phyloP scores from a whole-genome alignment of 2,888 invertebrate species.

The Aromia moschata region DNA sequence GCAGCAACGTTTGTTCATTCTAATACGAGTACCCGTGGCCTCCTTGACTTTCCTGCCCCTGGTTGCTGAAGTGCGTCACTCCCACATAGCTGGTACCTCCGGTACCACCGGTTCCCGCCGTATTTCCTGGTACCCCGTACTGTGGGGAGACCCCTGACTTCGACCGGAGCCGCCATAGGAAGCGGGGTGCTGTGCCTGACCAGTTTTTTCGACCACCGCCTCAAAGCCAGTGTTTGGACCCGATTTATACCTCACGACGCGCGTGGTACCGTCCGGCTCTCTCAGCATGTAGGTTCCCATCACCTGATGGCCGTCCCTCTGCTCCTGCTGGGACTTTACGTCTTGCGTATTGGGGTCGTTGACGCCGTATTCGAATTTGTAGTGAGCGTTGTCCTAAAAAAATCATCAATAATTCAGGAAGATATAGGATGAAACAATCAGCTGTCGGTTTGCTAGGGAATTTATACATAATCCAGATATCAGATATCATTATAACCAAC shows the following conservation, averaged over 20 bases:
- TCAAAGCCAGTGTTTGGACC: constrained; percentile 46
- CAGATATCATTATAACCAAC: no score
- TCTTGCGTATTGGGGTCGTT: constrained; percentile 60
- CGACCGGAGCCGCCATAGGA: constrained; percentile 9
- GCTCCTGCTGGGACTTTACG: constrained; percentile 58
- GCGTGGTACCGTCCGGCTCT: constrained; percentile 59
- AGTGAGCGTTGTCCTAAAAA: constrained; percentile 42
- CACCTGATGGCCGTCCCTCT: constrained; percentile 57
- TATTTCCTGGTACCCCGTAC: not conserved
- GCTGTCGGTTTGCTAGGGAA: no score
- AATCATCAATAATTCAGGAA: no score
- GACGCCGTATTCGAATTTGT: constrained; percentile 60
- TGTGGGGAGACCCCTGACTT: not conserved
- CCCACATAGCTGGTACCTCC: constrained; percentile 24
- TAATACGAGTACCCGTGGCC: constrained; percentile 9
- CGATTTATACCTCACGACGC: constrained; percentile 56
- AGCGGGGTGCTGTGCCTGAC: constrained; percentile 17
- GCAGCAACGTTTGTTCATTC: no score
- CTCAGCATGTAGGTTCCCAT: constrained; percentile 57
- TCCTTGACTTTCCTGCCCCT: constrained; percentile 6
- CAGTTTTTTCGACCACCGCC: constrained; percentile 38
- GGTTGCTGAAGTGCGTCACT: constrained; percentile 18
- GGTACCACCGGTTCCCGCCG: not conserved
- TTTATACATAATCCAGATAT: no score
- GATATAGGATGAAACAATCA: no score